Base-by-base conservation (phyloP, 2,797 vertebrate species). In the Chlorospingus semifuscus region DNA sequence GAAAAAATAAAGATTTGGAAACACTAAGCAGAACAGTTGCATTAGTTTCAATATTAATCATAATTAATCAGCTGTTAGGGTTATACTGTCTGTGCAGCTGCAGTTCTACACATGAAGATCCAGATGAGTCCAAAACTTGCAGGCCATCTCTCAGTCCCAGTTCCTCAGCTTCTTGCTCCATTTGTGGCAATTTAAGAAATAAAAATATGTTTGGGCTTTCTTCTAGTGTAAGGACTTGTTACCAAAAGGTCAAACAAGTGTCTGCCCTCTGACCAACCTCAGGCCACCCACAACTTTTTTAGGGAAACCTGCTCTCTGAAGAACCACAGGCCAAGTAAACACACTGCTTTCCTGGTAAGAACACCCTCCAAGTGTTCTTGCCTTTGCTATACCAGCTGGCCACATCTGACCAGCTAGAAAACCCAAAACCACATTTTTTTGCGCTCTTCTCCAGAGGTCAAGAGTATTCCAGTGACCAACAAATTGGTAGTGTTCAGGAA, bases 381-480 rank as follows among this genome's bases (percentile, higher is more conserved):
- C 34, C 34, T 70, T 79, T 74, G 77, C 69, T 87, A 60, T 6
- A 65, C 27, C 61, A 85, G 41, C 47, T 82, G 80, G 37, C 70
- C 70, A 79, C 77, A 89, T 61, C 50, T 90, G 74, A 91, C 53
- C 59, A 76, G 42, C 86, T 55, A 76, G 61, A 81, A 95, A 95
- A 84, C 49, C 52, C 27, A 2, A 95, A 90, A 1, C 30, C 52
- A 87, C 30, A 32, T 53, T 83, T 93, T 93, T 76, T 22, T 27
- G 29, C 6, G 5, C 46, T 92, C 36, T 70, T 93, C 41, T 90
- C 27, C 44, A 71, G 44, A 84, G 71, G 60, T 89, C 75, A 60
- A 26, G 44, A 57, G n/a, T 63, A 75, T 59, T 86, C 49, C 72
- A 68, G 14, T 32, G 23, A 41, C 44, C 44, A 12, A 44, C 24